These are phyloP conservation scores for Cantharis rufa DNA, from an alignment of 2,888 invertebrate species.

Conservation along the genomic window DNA sequence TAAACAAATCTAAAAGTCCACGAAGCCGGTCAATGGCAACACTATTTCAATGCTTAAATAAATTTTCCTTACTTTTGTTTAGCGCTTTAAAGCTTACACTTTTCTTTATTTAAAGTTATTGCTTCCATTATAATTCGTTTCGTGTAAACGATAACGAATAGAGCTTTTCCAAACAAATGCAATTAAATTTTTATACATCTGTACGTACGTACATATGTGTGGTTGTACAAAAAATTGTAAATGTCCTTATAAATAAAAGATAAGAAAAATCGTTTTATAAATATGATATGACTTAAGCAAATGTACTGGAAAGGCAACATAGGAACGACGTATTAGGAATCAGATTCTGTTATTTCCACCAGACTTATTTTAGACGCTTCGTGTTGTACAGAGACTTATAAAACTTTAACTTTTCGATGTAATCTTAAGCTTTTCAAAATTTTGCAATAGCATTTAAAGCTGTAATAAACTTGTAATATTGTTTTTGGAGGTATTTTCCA, in stretches of 20 bases:
- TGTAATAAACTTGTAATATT: neutral
- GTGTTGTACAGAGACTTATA: conserved; percentile 22
- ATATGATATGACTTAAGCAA: conserved; percentile 33
- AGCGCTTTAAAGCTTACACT: conserved; percentile 15
- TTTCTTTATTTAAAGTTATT: conserved; percentile 1
- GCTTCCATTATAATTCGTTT: neutral
- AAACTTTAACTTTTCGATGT: conserved; percentile 22
- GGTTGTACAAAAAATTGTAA: neutral
- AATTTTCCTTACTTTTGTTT: conserved; percentile 24
- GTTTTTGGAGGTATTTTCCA: neutral
- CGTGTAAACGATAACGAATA: neutral
- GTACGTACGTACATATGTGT: neutral
- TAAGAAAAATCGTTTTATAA: conserved; percentile 28
- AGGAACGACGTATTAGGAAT: conserved; percentile 30
- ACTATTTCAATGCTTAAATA: conserved; percentile 31
- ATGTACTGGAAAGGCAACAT: conserved; percentile 32
- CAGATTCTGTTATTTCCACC: conserved; percentile 31
- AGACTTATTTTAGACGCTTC: conserved; percentile 21
- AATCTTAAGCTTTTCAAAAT: conserved; percentile 14
- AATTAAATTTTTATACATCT: neutral
- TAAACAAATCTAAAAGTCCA: conserved; percentile 26
- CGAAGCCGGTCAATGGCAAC: conserved; percentile 31
- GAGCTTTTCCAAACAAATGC: neutral
- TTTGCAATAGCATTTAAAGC: neutral
- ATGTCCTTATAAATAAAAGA: conserved; percentile 16